Evolutionary conservation across 2,888 invertebrate genomes (phyloP), one percentile per base, ranked within the genome.

Genomic region (Nomada fabriciana): DNA sequence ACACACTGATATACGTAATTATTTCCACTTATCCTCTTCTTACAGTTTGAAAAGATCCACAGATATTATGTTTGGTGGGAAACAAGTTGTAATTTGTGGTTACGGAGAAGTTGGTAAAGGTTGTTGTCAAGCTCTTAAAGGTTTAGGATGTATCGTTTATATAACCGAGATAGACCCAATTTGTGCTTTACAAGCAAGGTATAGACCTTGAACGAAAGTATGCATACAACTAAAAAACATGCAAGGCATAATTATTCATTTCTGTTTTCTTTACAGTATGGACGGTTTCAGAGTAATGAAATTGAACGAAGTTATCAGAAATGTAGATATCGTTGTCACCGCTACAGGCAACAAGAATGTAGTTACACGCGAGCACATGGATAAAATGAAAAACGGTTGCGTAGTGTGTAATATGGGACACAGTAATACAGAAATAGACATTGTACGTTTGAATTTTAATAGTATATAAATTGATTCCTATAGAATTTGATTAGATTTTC

Each of bases 91-190:
- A 0, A 97, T 99, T 59, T 99, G 99, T 94, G 99, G 99, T 1
- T 99, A 99, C 92, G 99, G 99, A 1, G 99, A 99, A 94, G 98
- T 99, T 55, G 99, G 99, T 52, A 99, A 99, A 94, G 99, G 99
- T 0, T 99, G 99, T 94, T 98, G 98, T 86, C 98, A 98, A 93
- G 98, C 98, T 9, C 94, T 99, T 18, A 98, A 98, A 94, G 98
- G 98, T 0, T 95, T 99, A 82, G 99, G 99, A 18, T 98, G 98
- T 94, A 97, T 98, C 90, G 98, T 98, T 80, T 97, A 97, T 94
- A 96, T 97, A 68, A 98, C 99, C 36, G 99, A 99, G 95, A 98
- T 99, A 88, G 99, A 99, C 95, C 99, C 99, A 0, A 99, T 99
- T 91, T 99, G 99, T 94, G 99, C 99, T 36, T 94, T 99, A 53